Conservation (phyloP, 2,888 invertebrate species). For the Pollenia griseotomentosa region DNA sequence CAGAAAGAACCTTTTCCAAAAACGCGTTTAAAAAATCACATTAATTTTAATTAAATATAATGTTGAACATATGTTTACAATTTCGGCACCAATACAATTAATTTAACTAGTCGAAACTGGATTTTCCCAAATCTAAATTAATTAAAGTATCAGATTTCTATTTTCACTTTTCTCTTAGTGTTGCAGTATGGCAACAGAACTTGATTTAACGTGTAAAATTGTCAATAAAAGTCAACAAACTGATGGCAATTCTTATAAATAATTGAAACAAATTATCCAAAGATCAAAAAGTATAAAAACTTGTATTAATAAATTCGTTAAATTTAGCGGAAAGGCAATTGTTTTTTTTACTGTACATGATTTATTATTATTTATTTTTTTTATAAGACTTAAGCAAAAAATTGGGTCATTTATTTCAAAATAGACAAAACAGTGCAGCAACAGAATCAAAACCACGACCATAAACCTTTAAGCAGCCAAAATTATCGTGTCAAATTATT, state of each 20-base stretch:
- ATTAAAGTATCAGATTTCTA: not conserved
- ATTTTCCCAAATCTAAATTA: not conserved
- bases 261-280: not conserved
- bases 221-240: not conserved
- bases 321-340: not conserved
- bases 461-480: slow-evolving; percentile 32
- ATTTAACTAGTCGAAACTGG: slow-evolving; percentile 11
- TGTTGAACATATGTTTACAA: not conserved
- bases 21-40: too few species aligned
- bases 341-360: not conserved
- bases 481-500: slow-evolving; percentile 27
- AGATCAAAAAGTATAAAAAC: not conserved
- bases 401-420: slow-evolving; percentile 22
- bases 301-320: not conserved
- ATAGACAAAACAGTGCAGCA: not conserved
- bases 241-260: not conserved
- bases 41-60: too few species aligned
- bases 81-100: not conserved
- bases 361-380: slow-evolving; percentile 13
- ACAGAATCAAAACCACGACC: slow-evolving; percentile 40
- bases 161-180: not conserved
- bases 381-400: not conserved
- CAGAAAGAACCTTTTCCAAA: too few species aligned
- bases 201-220: not conserved
- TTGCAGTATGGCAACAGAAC: not conserved